Conservation (phyloP, 2,797 vertebrate genomes). For the Hapalemur alaotrensis region DNA sequence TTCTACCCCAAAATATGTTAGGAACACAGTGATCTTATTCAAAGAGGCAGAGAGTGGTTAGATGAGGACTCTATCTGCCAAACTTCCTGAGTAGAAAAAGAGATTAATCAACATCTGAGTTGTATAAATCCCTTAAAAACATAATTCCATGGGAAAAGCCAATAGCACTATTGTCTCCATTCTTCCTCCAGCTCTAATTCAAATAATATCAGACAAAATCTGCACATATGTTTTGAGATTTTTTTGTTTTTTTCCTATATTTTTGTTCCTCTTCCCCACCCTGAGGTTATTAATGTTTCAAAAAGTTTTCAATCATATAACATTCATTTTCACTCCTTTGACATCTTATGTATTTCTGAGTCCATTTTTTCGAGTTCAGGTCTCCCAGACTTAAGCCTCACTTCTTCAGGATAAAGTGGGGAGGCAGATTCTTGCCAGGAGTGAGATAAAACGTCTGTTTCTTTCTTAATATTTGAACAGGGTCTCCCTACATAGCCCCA, state of each 20-base stretch:
- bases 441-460: neutral
- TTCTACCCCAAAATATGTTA: slow-evolving; percentile 45
- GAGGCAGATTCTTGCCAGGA: neutral
- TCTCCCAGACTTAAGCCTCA: neutral
- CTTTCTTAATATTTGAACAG: neutral
- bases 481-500: neutral
- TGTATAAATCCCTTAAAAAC: slow-evolving; percentile 17
- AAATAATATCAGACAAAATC: slow-evolving; percentile 36
- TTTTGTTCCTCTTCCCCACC: neutral
- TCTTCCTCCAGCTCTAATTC: neutral
- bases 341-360: slow-evolving; percentile 18
- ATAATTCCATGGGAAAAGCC: neutral
- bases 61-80: neutral
- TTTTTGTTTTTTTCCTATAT: neutral
- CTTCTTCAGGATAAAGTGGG: neutral
- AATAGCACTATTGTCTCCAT: neutral
- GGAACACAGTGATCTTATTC: slow-evolving; percentile 52
- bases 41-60: neutral
- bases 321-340: slow-evolving; percentile 35
- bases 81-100: slow-evolving; percentile 45
- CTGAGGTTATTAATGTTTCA: slow-evolving; percentile 34
- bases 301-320: slow-evolving; percentile 52
- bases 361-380: neutral
- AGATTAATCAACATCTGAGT: slow-evolving; percentile 8
- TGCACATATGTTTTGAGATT: neutral